Evolutionary conservation across 2,888 invertebrate species (phyloP).

Genomic region (Pherbina coryleti): DNA sequence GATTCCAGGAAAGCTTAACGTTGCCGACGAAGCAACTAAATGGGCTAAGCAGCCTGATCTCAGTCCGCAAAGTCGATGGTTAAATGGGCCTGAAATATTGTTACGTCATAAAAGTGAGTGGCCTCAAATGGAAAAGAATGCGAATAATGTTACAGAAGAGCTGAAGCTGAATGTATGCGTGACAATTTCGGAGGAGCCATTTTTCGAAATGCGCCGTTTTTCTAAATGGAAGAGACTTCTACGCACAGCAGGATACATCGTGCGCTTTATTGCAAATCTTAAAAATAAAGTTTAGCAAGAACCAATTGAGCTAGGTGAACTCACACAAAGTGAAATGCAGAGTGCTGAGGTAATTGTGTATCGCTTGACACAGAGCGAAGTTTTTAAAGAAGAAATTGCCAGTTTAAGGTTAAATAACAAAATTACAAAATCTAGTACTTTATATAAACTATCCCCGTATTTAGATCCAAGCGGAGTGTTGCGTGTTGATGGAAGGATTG

Average conservation of each 20-base stretch:
- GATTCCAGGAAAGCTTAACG: conserved; percentile 29
- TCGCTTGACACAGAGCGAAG: conserved; percentile 16
- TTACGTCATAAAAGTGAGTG: background rate
- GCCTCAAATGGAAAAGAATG: background rate
- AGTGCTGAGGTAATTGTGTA: conserved; percentile 15
- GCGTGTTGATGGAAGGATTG: conserved; percentile 29
- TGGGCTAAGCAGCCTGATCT: conserved; percentile 1
- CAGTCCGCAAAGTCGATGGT: background rate
- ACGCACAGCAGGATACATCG: background rate
- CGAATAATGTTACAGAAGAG: background rate
- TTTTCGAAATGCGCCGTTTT: no score
- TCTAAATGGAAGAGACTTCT: background rate
- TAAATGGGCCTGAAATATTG: background rate
- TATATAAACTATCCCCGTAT: conserved; percentile 29
- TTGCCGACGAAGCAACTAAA: conserved; percentile 38
- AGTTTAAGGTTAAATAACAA: background rate
- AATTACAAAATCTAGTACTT: conserved; percentile 23
- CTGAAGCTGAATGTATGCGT: background rate
- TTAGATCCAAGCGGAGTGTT: background rate
- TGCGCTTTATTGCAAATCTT: background rate
- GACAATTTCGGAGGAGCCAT: background rate
- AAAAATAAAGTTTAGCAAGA: background rate
- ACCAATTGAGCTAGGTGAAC: background rate
- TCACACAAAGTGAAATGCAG: conserved; percentile 10
- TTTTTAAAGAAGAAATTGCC: conserved; percentile 32